Percentiles rank a stretch among this genome's conserved stretches.
phyloP scores from a whole-genome alignment of 2,113 vertebrate species.

The Typhlomys cinereus region DNA sequence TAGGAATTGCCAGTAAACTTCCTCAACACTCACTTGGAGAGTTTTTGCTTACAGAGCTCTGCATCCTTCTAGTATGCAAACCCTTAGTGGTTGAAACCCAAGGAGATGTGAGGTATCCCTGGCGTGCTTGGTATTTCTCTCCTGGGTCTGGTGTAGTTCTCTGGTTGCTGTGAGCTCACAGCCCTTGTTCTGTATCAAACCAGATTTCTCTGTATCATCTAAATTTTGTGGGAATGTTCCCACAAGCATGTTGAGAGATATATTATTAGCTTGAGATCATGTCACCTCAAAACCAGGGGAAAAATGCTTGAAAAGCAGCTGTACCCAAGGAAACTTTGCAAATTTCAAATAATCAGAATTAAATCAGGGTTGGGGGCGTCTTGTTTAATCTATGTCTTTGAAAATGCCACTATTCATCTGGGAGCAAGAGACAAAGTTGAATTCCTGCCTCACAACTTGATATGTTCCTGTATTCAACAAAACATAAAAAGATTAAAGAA shows the following conservation, averaged over 20 bases:
- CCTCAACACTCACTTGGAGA: fast-evolving
- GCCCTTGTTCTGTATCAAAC: background rate
- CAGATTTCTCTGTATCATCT: background rate
- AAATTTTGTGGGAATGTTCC: background rate
- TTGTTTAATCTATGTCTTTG: background rate
- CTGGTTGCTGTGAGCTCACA: background rate
- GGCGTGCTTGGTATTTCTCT: background rate
- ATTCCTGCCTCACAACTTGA: background rate
- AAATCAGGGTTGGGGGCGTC: too few species aligned
- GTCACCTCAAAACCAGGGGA: background rate
- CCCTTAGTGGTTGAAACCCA: background rate
- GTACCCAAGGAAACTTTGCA: background rate
- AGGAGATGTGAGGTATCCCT: background rate
- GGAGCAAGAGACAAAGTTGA: background rate
- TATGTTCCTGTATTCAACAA: background rate
- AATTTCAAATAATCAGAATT: background rate
- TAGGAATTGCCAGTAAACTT: background rate
- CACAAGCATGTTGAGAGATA: background rate
- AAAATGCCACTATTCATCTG: background rate
- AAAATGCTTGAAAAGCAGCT: background rate
- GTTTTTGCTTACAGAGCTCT: background rate
- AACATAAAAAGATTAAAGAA: background rate
- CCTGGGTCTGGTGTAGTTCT: background rate
- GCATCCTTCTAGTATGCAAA: background rate
- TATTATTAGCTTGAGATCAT: background rate